These are phyloP conservation scores for Panthera uncia DNA, from an alignment of 2,113 vertebrate species.

Conservation along the genomic window DNA sequence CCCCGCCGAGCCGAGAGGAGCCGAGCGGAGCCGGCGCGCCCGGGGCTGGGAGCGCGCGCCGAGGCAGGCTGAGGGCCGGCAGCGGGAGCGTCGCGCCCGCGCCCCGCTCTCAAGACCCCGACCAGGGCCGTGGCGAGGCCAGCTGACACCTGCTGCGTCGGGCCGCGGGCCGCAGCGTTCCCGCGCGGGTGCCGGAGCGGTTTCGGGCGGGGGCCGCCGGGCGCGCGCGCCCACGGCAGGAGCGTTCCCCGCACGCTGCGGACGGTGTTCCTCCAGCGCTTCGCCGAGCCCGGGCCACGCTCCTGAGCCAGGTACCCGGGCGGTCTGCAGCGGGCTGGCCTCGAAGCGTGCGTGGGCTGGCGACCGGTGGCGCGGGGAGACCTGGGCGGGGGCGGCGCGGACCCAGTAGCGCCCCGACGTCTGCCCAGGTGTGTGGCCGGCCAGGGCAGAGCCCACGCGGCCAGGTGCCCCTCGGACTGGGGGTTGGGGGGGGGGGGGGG, in stretches of 20 bases:
- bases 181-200: neutral
- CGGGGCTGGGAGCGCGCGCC: constrained; percentile 28
- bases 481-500: too few relatives aligned
- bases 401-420: neutral
- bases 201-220: neutral
- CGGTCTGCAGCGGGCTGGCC: neutral
- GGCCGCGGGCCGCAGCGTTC: neutral
- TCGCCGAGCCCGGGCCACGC: neutral
- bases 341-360: neutral
- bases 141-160: constrained; percentile 65
- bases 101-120: neutral
- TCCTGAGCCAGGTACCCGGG: constrained; percentile 57
- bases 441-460: neutral
- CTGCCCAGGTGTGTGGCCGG: neutral
- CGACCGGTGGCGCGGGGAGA: neutral
- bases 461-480: neutral
- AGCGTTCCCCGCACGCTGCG: neutral
- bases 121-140: neutral
- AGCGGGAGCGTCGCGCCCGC: neutral
- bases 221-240: neutral
- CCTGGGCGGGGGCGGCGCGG: neutral
- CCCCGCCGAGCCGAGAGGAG: constrained; percentile 60
- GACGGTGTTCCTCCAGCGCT: neutral
- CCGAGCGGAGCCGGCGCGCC: constrained; percentile 1
- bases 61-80: constrained; percentile 9